Conservation (phyloP, 2,113 vertebrate species). For the Catharus fuscescens region DNA sequence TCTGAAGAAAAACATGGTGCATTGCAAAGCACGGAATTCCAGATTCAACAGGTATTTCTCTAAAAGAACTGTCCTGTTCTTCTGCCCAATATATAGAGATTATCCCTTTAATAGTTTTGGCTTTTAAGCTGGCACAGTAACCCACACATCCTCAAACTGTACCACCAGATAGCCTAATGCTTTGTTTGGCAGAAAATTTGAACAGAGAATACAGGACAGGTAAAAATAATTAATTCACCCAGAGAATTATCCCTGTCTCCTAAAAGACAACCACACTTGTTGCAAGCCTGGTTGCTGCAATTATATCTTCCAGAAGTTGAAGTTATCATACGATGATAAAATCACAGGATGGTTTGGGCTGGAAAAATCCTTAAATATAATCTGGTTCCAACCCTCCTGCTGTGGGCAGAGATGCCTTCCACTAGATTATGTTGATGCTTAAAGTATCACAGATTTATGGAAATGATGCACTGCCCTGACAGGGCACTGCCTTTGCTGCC, state of each 20-base stretch:
- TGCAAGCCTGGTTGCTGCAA: neutral
- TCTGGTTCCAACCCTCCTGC: neutral
- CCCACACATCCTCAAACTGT: neutral
- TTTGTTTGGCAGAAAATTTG: neutral
- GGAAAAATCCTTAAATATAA: neutral
- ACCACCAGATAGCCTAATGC: neutral
- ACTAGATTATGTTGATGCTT: neutral
- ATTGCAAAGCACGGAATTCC: neutral
- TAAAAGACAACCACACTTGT: neutral
- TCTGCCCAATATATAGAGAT: neutral
- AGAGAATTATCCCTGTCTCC: neutral
- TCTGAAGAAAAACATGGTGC: neutral
- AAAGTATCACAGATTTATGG: neutral
- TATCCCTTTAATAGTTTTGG: neutral
- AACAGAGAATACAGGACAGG: neutral
- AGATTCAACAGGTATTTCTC: neutral
- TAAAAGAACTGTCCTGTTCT: neutral
- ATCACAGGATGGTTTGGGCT: neutral
- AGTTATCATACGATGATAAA: neutral
- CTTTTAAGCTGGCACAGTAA: neutral
- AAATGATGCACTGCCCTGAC: neutral
- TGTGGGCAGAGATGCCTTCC: neutral
- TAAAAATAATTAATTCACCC: neutral
- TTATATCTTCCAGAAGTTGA: neutral
- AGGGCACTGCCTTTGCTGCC: neutral